Evolutionary conservation across 2,113 vertebrate genomes (phyloP).

Genomic region (Tenebrosternarchus preto): DNA sequence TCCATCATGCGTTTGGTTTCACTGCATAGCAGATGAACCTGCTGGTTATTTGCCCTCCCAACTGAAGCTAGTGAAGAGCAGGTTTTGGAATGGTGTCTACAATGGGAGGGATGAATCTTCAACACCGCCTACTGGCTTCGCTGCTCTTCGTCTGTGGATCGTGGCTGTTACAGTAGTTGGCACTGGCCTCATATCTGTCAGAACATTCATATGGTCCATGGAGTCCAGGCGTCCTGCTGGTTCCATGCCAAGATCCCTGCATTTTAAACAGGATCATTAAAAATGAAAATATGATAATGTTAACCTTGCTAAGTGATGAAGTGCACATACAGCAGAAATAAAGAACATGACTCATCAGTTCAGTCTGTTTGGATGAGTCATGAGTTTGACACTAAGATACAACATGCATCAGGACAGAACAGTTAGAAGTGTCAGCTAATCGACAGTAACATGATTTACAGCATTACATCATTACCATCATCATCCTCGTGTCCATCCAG

Average conservation of each 20-base stretch:
- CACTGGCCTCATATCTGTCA: background rate
- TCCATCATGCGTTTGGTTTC: background rate
- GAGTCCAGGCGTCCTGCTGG: background rate
- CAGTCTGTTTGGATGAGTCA: background rate
- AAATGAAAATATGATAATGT: background rate
- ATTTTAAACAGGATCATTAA: background rate
- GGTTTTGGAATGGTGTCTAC: background rate
- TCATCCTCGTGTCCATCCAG: background rate
- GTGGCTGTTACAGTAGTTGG: background rate
- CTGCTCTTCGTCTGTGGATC: background rate
- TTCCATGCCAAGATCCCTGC: background rate
- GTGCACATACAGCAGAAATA: background rate
- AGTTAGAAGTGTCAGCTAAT: background rate
- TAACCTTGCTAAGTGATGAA: background rate
- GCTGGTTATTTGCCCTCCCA: background rate
- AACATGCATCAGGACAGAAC: background rate
- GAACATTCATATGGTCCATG: background rate
- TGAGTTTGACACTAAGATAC: background rate
- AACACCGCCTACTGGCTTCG: background rate
- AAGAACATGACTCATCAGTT: conserved; percentile 17
- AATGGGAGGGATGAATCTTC: background rate
- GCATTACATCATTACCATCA: background rate
- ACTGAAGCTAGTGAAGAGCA: background rate
- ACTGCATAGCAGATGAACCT: background rate
- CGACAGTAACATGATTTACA: background rate